phyloP scores from a whole-genome alignment of 1,140 invertebrate genomes.

The Drosophila orena region DNA sequence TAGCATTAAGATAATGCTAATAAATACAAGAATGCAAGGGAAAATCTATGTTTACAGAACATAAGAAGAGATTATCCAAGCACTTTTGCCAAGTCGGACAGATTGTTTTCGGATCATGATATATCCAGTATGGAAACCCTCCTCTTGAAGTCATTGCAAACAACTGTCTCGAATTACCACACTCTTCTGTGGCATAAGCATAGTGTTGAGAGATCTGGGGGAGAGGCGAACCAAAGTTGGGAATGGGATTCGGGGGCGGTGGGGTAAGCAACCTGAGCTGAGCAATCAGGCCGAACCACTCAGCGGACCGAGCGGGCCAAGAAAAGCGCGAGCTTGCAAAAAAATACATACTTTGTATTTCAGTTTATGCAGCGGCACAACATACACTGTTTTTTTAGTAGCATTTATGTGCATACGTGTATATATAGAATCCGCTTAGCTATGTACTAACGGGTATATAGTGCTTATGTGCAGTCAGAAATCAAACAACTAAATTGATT shows the following conservation, averaged over 20 bases:
- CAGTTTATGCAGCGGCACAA: slow-evolving; percentile 74
- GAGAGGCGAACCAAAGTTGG: background rate
- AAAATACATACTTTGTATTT: slow-evolving; percentile 64
- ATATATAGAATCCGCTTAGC: slow-evolving; percentile 31
- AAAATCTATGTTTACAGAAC: too few species aligned
- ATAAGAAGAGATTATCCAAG: background rate
- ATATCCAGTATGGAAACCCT: background rate
- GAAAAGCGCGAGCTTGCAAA: slow-evolving; percentile 37
- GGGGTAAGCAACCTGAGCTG: slow-evolving; percentile 63
- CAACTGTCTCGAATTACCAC: slow-evolving; percentile 27
- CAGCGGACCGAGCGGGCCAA: slow-evolving; percentile 38
- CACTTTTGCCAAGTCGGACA: background rate
- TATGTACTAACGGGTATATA: slow-evolving; percentile 27
- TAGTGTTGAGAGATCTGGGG: slow-evolving; percentile 4
- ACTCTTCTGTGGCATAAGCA: slow-evolving; percentile 25
- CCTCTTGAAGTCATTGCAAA: slow-evolving; percentile 8
- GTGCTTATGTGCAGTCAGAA: slow-evolving; percentile 57
- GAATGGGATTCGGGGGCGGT: background rate
- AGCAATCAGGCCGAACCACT: slow-evolving; percentile 72
- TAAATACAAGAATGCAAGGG: too few species aligned
- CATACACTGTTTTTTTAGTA: slow-evolving; percentile 31
- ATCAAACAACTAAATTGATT: slow-evolving; percentile 80
- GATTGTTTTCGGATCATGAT: slow-evolving; percentile 4
- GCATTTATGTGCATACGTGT: slow-evolving; percentile 27
- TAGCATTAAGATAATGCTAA: too few species aligned